Evolutionary conservation across 64 coral and sea anemone species (phyloP).

Genomic region (Anthopleura sola): DNA sequence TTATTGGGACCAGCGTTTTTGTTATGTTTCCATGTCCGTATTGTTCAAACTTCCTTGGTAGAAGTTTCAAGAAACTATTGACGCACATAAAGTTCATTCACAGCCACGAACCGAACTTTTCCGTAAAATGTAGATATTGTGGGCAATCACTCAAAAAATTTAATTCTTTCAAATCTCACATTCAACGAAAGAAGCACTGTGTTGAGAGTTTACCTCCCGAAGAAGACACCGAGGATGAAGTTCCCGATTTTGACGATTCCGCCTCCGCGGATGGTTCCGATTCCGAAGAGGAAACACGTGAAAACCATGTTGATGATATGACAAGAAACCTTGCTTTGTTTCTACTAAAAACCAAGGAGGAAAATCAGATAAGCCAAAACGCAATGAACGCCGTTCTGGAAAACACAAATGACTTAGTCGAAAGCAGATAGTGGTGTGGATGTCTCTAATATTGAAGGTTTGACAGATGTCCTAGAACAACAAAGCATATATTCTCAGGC

Average conservation of each 20-base stretch:
- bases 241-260: not conserved
- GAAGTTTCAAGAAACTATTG: conserved; percentile 32
- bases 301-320: conserved; percentile 24
- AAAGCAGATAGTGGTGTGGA: not conserved
- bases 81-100: conserved; percentile 38
- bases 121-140: conserved; percentile 49
- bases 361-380: conserved; percentile 47
- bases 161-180: conserved; percentile 56
- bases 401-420: conserved; percentile 13
- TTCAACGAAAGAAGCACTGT: conserved; percentile 27
- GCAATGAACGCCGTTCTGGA: conserved; percentile 24
- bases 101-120: conserved; percentile 66
- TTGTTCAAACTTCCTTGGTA: conserved; percentile 16
- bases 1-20: not conserved
- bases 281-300: not conserved
- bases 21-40: conserved; percentile 35
- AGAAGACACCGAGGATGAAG: not conserved
- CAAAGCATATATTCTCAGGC: conserved; percentile 39
- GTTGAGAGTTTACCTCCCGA: not conserved
- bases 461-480: conserved; percentile 22
- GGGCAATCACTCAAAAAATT: conserved; percentile 57
- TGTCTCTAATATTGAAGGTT: conserved; percentile 19
- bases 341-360: conserved; percentile 66
- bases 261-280: not conserved
- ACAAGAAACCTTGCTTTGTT: conserved; percentile 50